Conservation (phyloP, 2,888 invertebrate genomes). For the Aricia artaxerxes region DNA sequence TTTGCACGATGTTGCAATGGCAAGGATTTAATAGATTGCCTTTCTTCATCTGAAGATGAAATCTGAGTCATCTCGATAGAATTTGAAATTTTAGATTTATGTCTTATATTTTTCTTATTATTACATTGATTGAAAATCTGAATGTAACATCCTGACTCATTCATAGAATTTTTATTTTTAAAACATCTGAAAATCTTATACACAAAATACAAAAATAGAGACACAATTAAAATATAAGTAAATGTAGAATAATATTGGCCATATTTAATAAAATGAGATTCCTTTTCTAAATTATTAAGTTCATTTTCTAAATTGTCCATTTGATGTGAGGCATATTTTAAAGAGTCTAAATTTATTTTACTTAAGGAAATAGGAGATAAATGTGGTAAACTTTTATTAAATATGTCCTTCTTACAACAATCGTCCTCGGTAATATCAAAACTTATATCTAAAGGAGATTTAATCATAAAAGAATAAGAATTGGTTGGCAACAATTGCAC, state of each 20-base stretch:
- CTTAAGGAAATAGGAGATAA: constrained; percentile 24
- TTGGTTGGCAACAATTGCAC: neutral
- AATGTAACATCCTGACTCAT: neutral
- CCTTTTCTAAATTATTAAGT: constrained; percentile 23
- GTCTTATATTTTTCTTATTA: no score
- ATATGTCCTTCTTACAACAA: constrained; percentile 26
- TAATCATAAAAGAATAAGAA: constrained; percentile 2
- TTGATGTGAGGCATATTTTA: neutral
- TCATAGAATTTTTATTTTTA: neutral
- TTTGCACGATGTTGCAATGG: neutral
- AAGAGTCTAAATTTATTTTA: constrained; percentile 14
- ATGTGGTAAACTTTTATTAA: constrained; percentile 31
- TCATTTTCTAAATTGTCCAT: constrained; percentile 7
- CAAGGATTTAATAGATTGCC: neutral
- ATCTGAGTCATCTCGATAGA: neutral
- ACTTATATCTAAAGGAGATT: constrained; percentile 18
- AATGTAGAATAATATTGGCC: constrained; percentile 31
- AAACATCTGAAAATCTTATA: neutral
- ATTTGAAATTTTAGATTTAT: neutral
- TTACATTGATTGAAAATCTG: neutral
- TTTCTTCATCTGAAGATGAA: neutral
- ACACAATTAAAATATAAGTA: constrained; percentile 25
- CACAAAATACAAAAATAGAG: neutral
- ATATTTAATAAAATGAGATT: constrained; percentile 29
- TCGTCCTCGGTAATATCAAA: constrained; percentile 11